Evolutionary conservation across 2,888 invertebrate genomes (phyloP), one percentile per base, ranked within the genome.

Genomic region (Trachelus stipa): DNA sequence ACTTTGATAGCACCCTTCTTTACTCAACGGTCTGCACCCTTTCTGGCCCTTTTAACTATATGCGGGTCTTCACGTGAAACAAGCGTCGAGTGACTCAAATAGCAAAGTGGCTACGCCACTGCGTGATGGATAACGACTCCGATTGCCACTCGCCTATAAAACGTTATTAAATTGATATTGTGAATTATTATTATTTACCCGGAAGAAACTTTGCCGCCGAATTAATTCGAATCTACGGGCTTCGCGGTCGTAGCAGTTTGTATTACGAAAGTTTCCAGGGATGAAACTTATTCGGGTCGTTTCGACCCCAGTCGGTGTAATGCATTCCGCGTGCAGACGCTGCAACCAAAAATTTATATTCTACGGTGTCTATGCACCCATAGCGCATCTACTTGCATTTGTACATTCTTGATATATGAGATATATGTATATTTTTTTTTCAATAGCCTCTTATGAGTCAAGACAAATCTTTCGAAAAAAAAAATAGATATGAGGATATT

Each of bases 151-250:
- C 71, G 74, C 69, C 74, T 79, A 81, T 78, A 75, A 79, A 80
- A 71, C 40, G 81, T 80, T 85, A 87, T 86, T 85, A 88, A 88
- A 88, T 87, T 87, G 85, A 87, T 88, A 84, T 80, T 83, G 78
- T 82, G 74, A 82, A 83, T 85, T 87, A 85, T 84, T 87, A 86
- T 87, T 88, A 87, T 88, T 87, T 86, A 82, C 83, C 80, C 73
- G 78, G 80, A 73, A 33, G 78, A 85, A 88, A 88, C 83, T 88
- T 88, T 80, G 83, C 86, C 87, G 86, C 87, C 87, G 87, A 88
- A 88, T 88, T 87, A 88, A 88, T 88, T 86, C 85, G 83, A 86
- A 88, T 88, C 88, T 86, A 86, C 81, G 81, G 81, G 75, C 77
- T 79, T 75, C 77, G 80, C 80, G 79, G 75, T 79, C 79, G 74